These are phyloP conservation scores for Acleris cristana DNA, from an alignment of 2,888 invertebrate species.

Conservation along the genomic window DNA sequence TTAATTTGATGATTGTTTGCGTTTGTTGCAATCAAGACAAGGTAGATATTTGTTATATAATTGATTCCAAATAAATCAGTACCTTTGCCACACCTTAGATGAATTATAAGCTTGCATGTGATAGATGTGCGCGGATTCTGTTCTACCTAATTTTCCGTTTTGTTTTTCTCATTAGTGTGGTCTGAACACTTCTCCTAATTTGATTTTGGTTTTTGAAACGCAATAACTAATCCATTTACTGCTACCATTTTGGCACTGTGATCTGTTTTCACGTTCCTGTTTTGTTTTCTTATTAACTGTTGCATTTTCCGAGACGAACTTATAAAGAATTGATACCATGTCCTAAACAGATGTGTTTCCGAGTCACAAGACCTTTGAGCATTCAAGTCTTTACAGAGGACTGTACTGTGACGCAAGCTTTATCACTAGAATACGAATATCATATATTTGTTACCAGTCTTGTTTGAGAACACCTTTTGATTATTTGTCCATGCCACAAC, in stretches of 20 bases:
- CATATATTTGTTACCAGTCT: conserved; percentile 29
- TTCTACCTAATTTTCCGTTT: conserved; percentile 55
- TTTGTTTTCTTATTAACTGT: conserved; percentile 58
- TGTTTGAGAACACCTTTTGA: conserved; percentile 27
- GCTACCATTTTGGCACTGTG: conserved; percentile 69
- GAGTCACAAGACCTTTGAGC: conserved; percentile 32
- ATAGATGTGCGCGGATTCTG: conserved; percentile 66
- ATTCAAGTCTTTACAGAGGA: conserved; percentile 42
- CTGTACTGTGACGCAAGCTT: conserved; percentile 71
- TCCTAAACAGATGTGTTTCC: conserved; percentile 46
- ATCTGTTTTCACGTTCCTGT: conserved; percentile 63
- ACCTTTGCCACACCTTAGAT: conserved; percentile 84
- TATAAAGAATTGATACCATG: conserved; percentile 63
- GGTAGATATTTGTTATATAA: conserved; percentile 69
- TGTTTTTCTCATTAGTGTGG: conserved; percentile 60
- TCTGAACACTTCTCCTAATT: conserved; percentile 54
- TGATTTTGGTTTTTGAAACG: conserved; percentile 52
- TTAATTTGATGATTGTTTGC: conserved; percentile 71
- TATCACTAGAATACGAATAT: conserved; percentile 37
- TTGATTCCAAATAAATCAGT: conserved; percentile 76
- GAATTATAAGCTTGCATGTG: conserved; percentile 75
- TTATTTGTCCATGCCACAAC: conserved; percentile 34
- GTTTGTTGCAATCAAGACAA: conserved; percentile 67
- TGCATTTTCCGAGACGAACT: conserved; percentile 64
- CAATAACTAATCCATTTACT: conserved; percentile 60